Conservation (phyloP, 35 echinoderm and acorn worm species). For the Strongylocentrotus purpuratus region DNA sequence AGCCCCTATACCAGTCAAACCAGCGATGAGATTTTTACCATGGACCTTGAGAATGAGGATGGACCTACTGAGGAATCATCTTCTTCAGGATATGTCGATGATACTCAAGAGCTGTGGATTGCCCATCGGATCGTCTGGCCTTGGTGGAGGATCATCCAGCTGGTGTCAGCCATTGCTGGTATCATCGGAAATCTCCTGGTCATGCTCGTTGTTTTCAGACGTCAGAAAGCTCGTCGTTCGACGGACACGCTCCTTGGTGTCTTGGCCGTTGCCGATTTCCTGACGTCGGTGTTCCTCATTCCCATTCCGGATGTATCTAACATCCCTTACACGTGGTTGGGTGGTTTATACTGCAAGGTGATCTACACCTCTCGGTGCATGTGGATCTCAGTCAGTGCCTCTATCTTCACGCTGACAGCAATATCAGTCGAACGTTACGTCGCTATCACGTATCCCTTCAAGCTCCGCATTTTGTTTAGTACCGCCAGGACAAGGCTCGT, state of each 20-base stretch:
- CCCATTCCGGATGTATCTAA: background rate
- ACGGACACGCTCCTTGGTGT: constrained; percentile 45
- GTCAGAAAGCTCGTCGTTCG: background rate
- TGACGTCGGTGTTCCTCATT: constrained; percentile 51
- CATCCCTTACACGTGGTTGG: constrained; percentile 8
- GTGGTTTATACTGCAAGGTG: constrained; percentile 77
- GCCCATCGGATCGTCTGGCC: background rate
- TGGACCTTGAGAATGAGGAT: background rate
- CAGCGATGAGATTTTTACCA: background rate
- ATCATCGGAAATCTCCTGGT: constrained; percentile 40
- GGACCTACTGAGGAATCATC: background rate
- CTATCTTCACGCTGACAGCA: constrained; percentile 64
- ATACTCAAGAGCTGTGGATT: background rate
- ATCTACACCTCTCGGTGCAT: constrained; percentile 58
- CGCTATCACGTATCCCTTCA: constrained; percentile 65
- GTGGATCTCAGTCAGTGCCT: constrained; percentile 66
- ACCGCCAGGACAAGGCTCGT: constrained; percentile 45
- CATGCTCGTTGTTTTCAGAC: constrained; percentile 20
- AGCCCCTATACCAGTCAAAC: background rate
- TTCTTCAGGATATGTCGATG: background rate
- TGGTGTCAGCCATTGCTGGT: background rate
- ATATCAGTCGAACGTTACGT: constrained; percentile 78
- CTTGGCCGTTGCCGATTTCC: constrained; percentile 45
- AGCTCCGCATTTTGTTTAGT: constrained; percentile 51
- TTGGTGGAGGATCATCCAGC: constrained; percentile 38